Evolutionary conservation across 2,888 invertebrate genomes (phyloP).

Genomic region (Coleophora flavipennella): DNA sequence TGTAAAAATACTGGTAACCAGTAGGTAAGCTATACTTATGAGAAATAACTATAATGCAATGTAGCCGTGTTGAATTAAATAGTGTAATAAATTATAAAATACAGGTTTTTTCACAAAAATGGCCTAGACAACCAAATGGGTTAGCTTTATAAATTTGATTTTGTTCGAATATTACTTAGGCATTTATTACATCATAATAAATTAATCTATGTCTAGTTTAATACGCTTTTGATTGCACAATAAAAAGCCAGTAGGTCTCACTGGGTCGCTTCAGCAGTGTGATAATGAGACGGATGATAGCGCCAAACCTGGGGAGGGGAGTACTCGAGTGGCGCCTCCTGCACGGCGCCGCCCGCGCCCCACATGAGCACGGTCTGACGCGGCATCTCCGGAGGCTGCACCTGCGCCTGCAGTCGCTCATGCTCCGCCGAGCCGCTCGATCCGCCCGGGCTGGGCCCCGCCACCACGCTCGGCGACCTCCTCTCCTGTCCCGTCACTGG

Average conservation of each 20-base stretch:
- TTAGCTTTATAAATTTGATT: too few species aligned
- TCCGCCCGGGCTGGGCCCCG: constrained; percentile 63
- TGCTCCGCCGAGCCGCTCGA: constrained; percentile 58
- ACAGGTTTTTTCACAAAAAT: too few species aligned
- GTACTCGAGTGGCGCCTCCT: constrained; percentile 60
- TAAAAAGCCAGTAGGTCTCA: constrained; percentile 31
- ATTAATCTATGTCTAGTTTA: too few species aligned
- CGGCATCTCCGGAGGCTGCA: constrained; percentile 70
- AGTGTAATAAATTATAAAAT: too few species aligned
- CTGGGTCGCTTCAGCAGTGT: constrained; percentile 68
- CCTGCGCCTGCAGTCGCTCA: constrained; percentile 47
- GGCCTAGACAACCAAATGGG: too few species aligned
- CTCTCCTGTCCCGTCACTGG: constrained; percentile 76
- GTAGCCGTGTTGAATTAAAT: neutral
- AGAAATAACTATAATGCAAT: constrained; percentile 1
- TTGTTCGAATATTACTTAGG: too few species aligned
- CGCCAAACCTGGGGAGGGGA: constrained; percentile 70
- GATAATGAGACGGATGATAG: constrained; percentile 63
- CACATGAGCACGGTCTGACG: constrained; percentile 96
- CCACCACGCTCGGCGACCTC: constrained; percentile 73
- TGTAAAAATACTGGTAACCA: constrained; percentile 46
- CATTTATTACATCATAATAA: too few species aligned
- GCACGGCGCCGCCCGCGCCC: constrained; percentile 76
- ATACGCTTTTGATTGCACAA: constrained; percentile 31
- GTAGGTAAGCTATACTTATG: neutral